Percentiles rank a stretch among this genome's conserved stretches.
Evolutionary conservation across 1,140 invertebrate genomes (phyloP).

Genomic region (Centruroides sculpturatus): DNA sequence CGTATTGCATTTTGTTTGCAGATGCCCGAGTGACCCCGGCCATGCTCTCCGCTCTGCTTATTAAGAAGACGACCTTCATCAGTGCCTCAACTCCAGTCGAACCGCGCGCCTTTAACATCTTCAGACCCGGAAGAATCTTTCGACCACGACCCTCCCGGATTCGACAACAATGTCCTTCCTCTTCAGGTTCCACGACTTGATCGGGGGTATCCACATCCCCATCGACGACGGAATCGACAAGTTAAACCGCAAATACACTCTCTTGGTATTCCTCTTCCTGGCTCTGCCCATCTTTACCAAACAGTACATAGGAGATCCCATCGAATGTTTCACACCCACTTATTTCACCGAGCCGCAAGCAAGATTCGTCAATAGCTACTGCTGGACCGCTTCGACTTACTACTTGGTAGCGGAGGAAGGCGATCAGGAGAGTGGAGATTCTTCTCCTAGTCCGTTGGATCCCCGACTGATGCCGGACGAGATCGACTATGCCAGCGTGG

Average conservation of each 20-base stretch:
- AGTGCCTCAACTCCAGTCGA: too few relatives aligned
- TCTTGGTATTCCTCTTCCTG: slow-evolving; percentile 37
- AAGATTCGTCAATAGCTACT: slow-evolving; percentile 31
- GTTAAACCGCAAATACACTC: slow-evolving; percentile 39
- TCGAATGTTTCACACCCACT: slow-evolving; percentile 33
- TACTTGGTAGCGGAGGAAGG: slow-evolving; percentile 24
- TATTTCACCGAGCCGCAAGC: slow-evolving; percentile 31
- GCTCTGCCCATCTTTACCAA: slow-evolving; percentile 39
- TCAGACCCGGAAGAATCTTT: too few relatives aligned
- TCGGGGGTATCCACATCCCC: slow-evolving; percentile 32
- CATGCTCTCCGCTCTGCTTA: too few relatives aligned
- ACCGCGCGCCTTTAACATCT: too few relatives aligned
- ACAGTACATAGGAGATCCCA: slow-evolving; percentile 41
- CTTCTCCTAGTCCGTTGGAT: slow-evolving; percentile 18
- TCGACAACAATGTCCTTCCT: slow-evolving; percentile 23
- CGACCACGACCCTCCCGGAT: too few relatives aligned
- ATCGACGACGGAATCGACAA: slow-evolving; percentile 42
- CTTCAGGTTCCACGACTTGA: slow-evolving; percentile 27
- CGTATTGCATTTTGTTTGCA: too few relatives aligned
- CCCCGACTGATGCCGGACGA: slow-evolving; percentile 19
- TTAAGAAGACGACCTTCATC: too few relatives aligned
- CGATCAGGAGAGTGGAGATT: slow-evolving; percentile 13
- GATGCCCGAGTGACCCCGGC: too few relatives aligned
- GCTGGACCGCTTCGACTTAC: slow-evolving; percentile 31
- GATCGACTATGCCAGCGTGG: slow-evolving; percentile 20